Base-by-base conservation (phyloP, 2,113 vertebrate genomes). In the Stomatorhinus ivindoensis region DNA sequence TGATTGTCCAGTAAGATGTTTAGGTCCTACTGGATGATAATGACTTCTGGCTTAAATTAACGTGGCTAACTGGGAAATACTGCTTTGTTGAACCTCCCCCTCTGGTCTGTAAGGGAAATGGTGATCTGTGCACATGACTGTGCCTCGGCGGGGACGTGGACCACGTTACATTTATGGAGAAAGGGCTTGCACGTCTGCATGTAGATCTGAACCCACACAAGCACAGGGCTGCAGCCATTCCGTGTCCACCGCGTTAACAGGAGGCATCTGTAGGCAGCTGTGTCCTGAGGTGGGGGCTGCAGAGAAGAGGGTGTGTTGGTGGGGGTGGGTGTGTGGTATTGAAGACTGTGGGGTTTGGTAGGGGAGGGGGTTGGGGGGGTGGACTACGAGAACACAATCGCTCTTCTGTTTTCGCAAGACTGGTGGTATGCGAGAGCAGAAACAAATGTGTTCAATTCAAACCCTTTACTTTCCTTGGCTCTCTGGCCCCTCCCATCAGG, bases 401-500 rank as follows among this genome's bases (percentile, higher is more conserved):
- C 93, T 91, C 94, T 95, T 96, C 95, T 96, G 96, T 96, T 96
- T 96, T 96, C 95, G 95, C 95, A 95, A 95, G 95, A 95, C 95
- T 96, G 95, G 96, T 95, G 96, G 95, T 96, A 96, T 96, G 95
- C 94, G 94, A 95, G 95, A 96, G 95, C 95, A 95, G 95, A 96
- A 96, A 96, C 96, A 96, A 96, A 96, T 96, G 96, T 96, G 95
- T 96, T 96, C 96, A 96, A 96, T 96, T 96, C 96, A 96, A 92
- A 90, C 91, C 90, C 91, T 94, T 94, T 93, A 93, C 92, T 92
- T 84, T 89, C 89, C 86, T 48, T 44, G 47, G 44, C 86, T 86
- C 55, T 69, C 58, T 21, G 31, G 19, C 89, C 80, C 86, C 91
- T 89, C 91, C 65, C 89, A 91, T 92, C 92, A n/a, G n/a, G n/a